Percentiles rank a stretch among this genome's conserved stretches.
phyloP scores from a whole-genome alignment of 1,140 invertebrate genomes.

The Hyles euphorbiae region DNA sequence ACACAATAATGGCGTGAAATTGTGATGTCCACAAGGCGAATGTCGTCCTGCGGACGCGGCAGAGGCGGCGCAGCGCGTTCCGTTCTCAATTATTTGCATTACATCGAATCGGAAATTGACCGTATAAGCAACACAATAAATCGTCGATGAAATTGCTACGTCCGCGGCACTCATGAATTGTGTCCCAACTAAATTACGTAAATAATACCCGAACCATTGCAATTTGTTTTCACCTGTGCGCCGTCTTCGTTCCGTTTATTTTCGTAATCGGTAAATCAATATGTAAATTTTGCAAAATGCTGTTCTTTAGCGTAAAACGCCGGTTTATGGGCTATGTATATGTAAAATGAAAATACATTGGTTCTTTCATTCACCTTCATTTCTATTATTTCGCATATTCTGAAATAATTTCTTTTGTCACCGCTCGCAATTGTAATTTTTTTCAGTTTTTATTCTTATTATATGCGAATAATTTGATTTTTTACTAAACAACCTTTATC shows the following conservation, averaged over 20 bases:
- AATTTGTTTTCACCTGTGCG: conserved; percentile 5
- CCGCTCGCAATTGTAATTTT: no score
- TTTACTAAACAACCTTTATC: no score
- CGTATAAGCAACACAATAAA: conserved; percentile 18
- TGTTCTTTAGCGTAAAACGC: no score
- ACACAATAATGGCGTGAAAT: conserved; percentile 11
- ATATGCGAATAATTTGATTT: no score
- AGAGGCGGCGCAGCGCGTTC: neutral
- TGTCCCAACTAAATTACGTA: neutral
- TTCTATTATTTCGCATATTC: neutral
- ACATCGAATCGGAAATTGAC: conserved; percentile 28
- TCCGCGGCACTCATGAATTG: neutral
- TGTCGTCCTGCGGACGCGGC: neutral
- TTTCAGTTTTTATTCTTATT: no score
- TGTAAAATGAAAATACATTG: no score
- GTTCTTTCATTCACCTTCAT: no score
- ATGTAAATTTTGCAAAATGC: no score
- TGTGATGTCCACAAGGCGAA: neutral
- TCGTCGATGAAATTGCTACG: neutral
- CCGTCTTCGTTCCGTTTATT: neutral
- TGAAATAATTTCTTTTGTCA: neutral
- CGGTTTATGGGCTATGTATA: no score
- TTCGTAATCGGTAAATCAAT: conserved; percentile 5
- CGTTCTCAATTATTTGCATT: conserved; percentile 25
- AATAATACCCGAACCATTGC: neutral